Evolutionary conservation across 1,140 invertebrate genomes (phyloP).

Genomic region (Chionoecetes opilio): DNA sequence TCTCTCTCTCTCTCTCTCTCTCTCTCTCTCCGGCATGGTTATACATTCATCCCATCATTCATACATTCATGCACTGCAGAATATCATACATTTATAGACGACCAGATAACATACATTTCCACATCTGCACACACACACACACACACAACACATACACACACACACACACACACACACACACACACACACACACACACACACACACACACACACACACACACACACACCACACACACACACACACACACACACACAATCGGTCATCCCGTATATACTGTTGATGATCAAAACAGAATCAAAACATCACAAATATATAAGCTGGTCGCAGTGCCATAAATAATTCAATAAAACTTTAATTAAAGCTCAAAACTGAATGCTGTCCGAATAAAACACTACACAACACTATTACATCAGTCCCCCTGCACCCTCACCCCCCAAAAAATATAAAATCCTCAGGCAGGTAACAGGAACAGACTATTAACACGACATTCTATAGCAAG

Average conservation of each 20-base stretch:
- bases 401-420: no score
- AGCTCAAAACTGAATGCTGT: background rate
- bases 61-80: no score
- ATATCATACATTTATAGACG: no score
- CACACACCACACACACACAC: background rate
- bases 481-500: no score
- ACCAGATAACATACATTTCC: background rate
- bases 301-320: background rate
- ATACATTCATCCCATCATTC: slow-evolving; percentile 23
- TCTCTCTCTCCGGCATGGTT: background rate
- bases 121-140: slow-evolving; percentile 38
- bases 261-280: background rate
- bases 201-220: slow-evolving; percentile 41
- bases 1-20: background rate
- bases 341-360: slow-evolving; percentile 30
- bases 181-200: slow-evolving; percentile 56
- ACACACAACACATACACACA: slow-evolving; percentile 51
- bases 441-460: no score
- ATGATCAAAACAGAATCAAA: background rate
- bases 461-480: no score
- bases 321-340: background rate
- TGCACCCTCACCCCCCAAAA: no score
- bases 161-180: slow-evolving; percentile 49
- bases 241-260: background rate
- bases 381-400: no score